Base-by-base conservation (phyloP, 1,140 invertebrate species). In the Brachionus manjavacas region DNA sequence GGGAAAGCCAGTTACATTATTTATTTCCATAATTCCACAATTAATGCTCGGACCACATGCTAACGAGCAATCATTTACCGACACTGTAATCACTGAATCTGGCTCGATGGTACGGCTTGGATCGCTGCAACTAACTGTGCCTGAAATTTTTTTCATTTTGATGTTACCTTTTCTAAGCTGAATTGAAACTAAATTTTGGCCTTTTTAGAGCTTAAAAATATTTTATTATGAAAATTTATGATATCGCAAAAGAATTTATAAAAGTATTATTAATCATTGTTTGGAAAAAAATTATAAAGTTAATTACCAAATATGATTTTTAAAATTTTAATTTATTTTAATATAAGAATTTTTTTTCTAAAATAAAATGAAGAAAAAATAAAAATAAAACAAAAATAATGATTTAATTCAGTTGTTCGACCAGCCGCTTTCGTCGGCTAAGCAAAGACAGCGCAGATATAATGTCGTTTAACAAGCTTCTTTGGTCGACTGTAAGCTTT, bases 391-490 rank as follows among this genome's bases (percentile, higher is more conserved):
- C 11, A 72, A 39, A 41, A 39, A 68, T 8, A 68, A 31, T 39
- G 31, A 68, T 68, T 39, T 72, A 72, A 72, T 72, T 72, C 2
- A 72, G 64, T 4, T 8, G 14, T 7, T 72, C 72, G 1, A 20
- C 39, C 23, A 43, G 25, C 46, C 41, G 14, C 25, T 49, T 76
- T 46, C 43, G 39, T 12, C 72, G 41, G 16, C 41, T 76, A 28
- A 76, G 72, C 8, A 76, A 1, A 6, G 72, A 76, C 41, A 76
- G 31, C 16, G 72, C 72, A 2, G 72, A 76, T 9, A 76, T 76
- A 25, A 76, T 76, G 25, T 76, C 72, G 31, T 76, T 76, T 49
- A 76, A 49, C 25, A 76, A 49, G 46, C 72, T 76, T 76, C 72
- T 46, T 76, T 76, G 72, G 25, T 76, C 72, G 6, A 76, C 41